Evolutionary conservation across 1,140 invertebrate species (phyloP).

Genomic region (Drosophila pectinifera): DNA sequence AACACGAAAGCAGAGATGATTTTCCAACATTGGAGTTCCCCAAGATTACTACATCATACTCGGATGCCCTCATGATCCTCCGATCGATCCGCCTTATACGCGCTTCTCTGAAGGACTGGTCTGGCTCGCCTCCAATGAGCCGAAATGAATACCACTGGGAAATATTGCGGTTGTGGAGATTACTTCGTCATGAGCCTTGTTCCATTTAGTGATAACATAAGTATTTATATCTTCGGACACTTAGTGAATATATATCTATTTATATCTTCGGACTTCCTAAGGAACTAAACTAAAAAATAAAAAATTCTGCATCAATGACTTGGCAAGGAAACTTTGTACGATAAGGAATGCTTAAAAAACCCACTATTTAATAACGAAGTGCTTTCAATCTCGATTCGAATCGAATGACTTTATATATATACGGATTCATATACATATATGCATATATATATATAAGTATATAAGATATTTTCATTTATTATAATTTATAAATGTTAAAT

Average conservation of each 20-base stretch:
- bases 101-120: not conserved
- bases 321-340: not conserved
- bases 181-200: not conserved
- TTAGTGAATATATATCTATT: slow-evolving; percentile 4
- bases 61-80: slow-evolving; percentile 1
- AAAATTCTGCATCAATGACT: not conserved
- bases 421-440: slow-evolving; percentile 59
- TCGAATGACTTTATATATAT: slow-evolving; percentile 57
- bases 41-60: slow-evolving; percentile 6
- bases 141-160: not conserved
- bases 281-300: not conserved
- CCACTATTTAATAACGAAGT: slow-evolving; percentile 15
- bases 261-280: not conserved
- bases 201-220: slow-evolving; percentile 9
- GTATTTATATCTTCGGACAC: not conserved
- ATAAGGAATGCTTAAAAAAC: not conserved
- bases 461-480: slow-evolving; percentile 61
- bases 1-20: slow-evolving; percentile 24
- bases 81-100: not conserved
- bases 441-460: slow-evolving; percentile 64
- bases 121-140: not conserved
- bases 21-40: slow-evolving; percentile 43
- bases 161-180: not conserved
- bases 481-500: slow-evolving; percentile 79
- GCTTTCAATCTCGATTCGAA: slow-evolving; percentile 23